A percentile compares a stretch with the other conserved stretches of the same genome.
These are phyloP conservation scores for Gryon sp. DNA, from an alignment of 1,140 invertebrate species.

Conservation along the genomic window DNA sequence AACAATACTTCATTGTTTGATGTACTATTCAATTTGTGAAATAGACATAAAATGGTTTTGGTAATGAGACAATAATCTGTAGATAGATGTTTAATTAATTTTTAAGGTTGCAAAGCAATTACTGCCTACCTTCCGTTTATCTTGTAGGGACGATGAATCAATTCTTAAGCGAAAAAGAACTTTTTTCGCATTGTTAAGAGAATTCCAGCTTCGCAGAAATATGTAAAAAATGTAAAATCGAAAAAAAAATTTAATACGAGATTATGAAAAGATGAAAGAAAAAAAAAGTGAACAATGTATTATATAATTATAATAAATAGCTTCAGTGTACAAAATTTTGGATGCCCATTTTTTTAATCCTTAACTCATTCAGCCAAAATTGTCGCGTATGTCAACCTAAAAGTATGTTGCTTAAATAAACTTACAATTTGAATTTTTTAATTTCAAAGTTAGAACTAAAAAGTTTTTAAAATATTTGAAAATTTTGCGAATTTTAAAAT, in stretches of 20 bases:
- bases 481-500: too few species aligned
- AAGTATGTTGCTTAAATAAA: too few species aligned
- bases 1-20: slow-evolving; percentile 33
- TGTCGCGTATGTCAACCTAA: too few species aligned
- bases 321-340: slow-evolving; percentile 43
- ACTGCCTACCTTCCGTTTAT: slow-evolving; percentile 43
- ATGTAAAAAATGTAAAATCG: slow-evolving; percentile 56
- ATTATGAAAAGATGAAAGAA: slow-evolving; percentile 11
- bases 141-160: slow-evolving; percentile 10
- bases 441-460: too few species aligned
- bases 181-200: slow-evolving; percentile 30
- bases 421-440: too few species aligned
- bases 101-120: slow-evolving; percentile 37
- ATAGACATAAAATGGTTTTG: slow-evolving; percentile 47
- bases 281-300: slow-evolving; percentile 51
- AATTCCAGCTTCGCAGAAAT: slow-evolving; percentile 29
- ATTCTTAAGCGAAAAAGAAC: slow-evolving; percentile 5
- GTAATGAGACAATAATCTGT: slow-evolving; percentile 63
- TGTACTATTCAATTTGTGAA: slow-evolving; percentile 38
- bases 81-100: slow-evolving; percentile 50
- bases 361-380: too few species aligned
- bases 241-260: slow-evolving; percentile 52
- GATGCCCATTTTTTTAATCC: too few species aligned
- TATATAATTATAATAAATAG: slow-evolving; percentile 58
- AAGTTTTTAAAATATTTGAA: too few species aligned